Percentiles rank a stretch among this genome's conserved stretches.
Conservation (phyloP, 2,113 vertebrate genomes). For the Psammodynastes pulverulentus region DNA sequence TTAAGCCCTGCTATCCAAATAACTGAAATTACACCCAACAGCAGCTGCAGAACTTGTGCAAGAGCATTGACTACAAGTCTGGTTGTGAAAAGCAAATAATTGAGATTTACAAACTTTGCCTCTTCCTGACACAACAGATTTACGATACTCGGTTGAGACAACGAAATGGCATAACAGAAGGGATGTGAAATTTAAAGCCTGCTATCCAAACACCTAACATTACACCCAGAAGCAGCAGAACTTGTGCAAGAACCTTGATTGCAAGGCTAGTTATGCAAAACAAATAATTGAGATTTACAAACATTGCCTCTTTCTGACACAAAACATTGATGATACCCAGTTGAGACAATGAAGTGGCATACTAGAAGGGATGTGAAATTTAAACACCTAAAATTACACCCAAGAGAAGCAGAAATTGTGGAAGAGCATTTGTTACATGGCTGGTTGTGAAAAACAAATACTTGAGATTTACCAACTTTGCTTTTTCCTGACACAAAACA, state of each 20-base stretch:
- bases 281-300: slow-evolving; percentile 21
- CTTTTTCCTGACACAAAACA: not conserved
- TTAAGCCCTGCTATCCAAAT: not conserved
- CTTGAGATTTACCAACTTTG: slow-evolving; percentile 27
- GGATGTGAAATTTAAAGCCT: not conserved
- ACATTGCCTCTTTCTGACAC: not conserved
- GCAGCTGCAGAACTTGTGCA: not conserved
- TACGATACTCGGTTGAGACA: slow-evolving; percentile 54
- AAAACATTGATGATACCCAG: slow-evolving; percentile 44
- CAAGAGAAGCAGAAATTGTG: not conserved
- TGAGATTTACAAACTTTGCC: slow-evolving; percentile 30
- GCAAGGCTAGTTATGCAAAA: not conserved
- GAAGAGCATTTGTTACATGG: not conserved
- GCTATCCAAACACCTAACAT: not conserved
- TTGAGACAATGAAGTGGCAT: slow-evolving; percentile 27
- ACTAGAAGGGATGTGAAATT: not conserved
- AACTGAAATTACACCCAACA: not conserved
- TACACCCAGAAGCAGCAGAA: not conserved
- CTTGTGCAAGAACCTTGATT: not conserved
- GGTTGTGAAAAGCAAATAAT: not conserved
- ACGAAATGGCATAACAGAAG: slow-evolving; percentile 8
- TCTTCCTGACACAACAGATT: not conserved
- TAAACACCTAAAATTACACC: not conserved
- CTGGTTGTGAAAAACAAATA: not conserved
- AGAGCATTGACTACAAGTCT: not conserved